These are phyloP conservation scores for Cataglyphis rosenhaueri DNA, from an alignment of 2,888 invertebrate species.

Conservation along the genomic window DNA sequence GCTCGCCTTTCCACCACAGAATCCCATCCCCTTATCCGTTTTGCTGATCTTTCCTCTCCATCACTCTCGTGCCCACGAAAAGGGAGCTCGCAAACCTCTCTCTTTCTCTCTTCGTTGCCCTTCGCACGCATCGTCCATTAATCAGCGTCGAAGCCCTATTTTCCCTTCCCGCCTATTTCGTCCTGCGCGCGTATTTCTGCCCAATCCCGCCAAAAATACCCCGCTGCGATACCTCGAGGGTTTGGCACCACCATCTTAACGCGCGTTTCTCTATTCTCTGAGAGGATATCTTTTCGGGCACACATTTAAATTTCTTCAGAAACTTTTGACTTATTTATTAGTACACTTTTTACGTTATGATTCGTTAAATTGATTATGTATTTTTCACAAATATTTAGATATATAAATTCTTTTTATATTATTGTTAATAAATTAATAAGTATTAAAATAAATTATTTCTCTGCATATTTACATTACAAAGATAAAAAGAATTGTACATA, in stretches of 20 bases:
- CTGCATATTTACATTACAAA: neutral
- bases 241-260: constrained; percentile 35
- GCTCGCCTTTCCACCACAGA: neutral
- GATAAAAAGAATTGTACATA: too few species aligned
- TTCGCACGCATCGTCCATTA: constrained; percentile 65
- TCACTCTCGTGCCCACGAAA: neutral
- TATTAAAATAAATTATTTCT: neutral
- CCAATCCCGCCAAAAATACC: constrained; percentile 69
- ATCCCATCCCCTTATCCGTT: neutral
- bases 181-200: constrained; percentile 56
- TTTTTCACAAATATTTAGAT: too few species aligned
- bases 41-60: constrained; percentile 41
- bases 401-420: neutral
- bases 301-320: neutral
- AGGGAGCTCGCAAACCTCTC: constrained; percentile 4
- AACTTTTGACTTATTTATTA: neutral
- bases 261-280: neutral
- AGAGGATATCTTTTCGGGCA: neutral
- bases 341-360: neutral
- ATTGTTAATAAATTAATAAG: neutral
- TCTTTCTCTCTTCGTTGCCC: constrained; percentile 13
- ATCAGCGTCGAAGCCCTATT: constrained; percentile 77
- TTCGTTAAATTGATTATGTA: neutral
- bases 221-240: constrained; percentile 61
- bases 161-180: constrained; percentile 69